A percentile compares a stretch with the other conserved stretches of the same genome.
phyloP scores from a whole-genome alignment of 2,113 vertebrate species.

The Indicator indicator region DNA sequence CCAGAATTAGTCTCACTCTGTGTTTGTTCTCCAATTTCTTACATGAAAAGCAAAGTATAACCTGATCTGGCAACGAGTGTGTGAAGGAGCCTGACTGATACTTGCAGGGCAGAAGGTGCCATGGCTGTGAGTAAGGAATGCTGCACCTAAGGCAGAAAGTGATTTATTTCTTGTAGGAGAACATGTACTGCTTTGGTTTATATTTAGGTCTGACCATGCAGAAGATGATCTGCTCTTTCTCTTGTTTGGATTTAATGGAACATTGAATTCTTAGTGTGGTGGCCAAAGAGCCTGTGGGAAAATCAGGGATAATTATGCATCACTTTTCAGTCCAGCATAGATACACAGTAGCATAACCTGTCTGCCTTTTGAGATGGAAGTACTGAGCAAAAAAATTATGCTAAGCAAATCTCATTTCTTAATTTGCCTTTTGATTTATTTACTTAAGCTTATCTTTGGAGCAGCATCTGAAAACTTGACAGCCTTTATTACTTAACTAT shows the following conservation, averaged over 20 bases:
- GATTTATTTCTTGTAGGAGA: background rate
- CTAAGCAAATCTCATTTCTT: background rate
- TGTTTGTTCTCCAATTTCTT: background rate
- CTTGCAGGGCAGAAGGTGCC: background rate
- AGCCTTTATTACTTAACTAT: background rate
- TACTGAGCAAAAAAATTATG: background rate
- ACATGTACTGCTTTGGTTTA: background rate
- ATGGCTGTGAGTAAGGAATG: background rate
- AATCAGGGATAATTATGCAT: background rate
- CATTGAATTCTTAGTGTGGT: background rate
- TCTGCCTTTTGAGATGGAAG: background rate
- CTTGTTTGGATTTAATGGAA: slow-evolving; percentile 9
- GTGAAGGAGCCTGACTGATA: background rate
- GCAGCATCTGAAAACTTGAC: background rate
- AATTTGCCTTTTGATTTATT: background rate
- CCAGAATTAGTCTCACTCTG: background rate
- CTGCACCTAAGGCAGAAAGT: background rate
- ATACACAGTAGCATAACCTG: background rate
- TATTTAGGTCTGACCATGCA: background rate
- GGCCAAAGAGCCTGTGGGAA: background rate
- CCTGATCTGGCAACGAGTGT: background rate
- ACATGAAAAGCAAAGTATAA: background rate
- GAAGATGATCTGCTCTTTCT: background rate
- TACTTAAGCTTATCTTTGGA: background rate
- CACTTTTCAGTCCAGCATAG: background rate